Evolutionary conservation across 2,113 vertebrate genomes (phyloP).

Genomic region (Tychaedon coryphoeus): DNA sequence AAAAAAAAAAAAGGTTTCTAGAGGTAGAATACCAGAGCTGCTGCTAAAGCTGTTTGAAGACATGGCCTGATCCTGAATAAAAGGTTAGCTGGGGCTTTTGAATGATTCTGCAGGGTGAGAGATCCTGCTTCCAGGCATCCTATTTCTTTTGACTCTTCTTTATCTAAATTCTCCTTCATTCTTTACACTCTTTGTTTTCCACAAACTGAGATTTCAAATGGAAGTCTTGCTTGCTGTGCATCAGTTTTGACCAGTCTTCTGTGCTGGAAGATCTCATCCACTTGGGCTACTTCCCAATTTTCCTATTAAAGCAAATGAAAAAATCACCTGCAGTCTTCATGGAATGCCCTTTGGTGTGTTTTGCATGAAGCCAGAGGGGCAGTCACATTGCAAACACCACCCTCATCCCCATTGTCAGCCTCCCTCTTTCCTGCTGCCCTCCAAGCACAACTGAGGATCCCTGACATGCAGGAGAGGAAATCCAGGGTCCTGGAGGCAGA

Average conservation of each 20-base stretch:
- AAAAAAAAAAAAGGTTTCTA: background rate
- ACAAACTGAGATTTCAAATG: background rate
- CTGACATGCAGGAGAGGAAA: background rate
- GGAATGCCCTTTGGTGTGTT: background rate
- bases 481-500: background rate
- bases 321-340: background rate
- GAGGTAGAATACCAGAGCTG: background rate
- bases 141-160: background rate
- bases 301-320: background rate
- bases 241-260: background rate
- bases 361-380: background rate
- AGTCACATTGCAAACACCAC: background rate
- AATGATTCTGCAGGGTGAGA: background rate
- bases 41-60: background rate
- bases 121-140: background rate
- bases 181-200: background rate
- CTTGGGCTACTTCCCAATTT: background rate
- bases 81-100: background rate
- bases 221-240: background rate
- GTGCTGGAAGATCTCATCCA: background rate
- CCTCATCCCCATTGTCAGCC: fast-evolving
- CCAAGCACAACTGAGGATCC: background rate
- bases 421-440: background rate
- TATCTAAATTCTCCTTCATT: background rate
- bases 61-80: background rate